phyloP scores from a whole-genome alignment of 2,113 vertebrate species.

The Struthio camelus region DNA sequence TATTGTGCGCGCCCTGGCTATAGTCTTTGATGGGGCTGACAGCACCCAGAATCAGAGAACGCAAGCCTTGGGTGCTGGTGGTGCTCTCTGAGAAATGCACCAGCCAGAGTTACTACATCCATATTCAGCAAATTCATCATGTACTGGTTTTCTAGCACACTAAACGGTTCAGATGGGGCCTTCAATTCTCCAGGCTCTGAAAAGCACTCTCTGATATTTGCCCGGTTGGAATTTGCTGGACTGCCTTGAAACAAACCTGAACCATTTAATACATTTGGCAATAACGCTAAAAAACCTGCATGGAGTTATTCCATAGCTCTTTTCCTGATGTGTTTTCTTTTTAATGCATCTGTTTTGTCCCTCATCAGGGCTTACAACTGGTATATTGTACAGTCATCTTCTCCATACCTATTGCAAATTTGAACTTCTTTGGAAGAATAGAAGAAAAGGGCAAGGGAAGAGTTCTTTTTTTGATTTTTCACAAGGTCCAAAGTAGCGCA shows the following conservation, averaged over 20 bases:
- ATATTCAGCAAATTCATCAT: neutral
- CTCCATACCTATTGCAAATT: neutral
- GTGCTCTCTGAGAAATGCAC: neutral
- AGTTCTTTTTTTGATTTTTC: neutral
- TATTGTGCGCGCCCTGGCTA: neutral
- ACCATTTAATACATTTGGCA: neutral
- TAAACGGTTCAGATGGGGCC: neutral
- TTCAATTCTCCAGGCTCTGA: neutral
- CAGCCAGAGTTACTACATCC: neutral
- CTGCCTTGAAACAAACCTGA: neutral
- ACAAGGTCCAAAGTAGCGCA: neutral
- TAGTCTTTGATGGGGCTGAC: neutral
- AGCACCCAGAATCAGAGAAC: neutral
- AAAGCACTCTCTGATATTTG: neutral
- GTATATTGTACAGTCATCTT: neutral
- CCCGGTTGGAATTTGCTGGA: neutral
- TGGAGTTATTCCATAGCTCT: neutral
- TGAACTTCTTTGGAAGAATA: neutral
- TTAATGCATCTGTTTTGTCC: neutral
- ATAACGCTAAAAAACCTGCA: neutral
- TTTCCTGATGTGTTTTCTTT: neutral
- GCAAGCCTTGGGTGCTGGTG: rapidly evolving
- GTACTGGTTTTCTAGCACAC: neutral
- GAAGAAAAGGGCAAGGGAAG: neutral
- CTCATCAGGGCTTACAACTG: neutral